Evolutionary conservation across 2,888 invertebrate species (phyloP).

Genomic region (Diachrysia chrysitis): DNA sequence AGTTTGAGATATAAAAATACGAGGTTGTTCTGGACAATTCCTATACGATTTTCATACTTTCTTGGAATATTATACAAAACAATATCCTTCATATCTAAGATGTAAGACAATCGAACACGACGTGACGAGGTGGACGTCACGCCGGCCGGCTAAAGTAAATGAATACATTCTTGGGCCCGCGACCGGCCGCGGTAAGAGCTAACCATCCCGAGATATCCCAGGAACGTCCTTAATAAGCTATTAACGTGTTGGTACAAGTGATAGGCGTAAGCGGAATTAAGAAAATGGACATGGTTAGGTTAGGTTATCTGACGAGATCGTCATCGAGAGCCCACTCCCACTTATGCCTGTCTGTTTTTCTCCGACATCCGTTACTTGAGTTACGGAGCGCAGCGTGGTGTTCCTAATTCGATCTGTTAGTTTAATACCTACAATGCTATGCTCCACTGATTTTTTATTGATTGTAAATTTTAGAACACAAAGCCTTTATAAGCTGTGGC

Average conservation of each 20-base stretch:
- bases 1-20: too few relatives aligned
- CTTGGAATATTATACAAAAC: neutral
- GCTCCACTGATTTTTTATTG: too few relatives aligned
- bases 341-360: too few relatives aligned
- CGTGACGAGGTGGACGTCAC: constrained; percentile 35
- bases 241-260: constrained; percentile 47
- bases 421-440: too few relatives aligned
- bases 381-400: too few relatives aligned
- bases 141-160: constrained; percentile 50
- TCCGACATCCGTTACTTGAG: too few relatives aligned
- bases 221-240: constrained; percentile 71
- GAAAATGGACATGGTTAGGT: too few relatives aligned
- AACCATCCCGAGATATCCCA: constrained; percentile 69
- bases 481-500: neutral
- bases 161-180: constrained; percentile 64
- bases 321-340: too few relatives aligned
- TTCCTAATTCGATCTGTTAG: too few relatives aligned
- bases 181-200: constrained; percentile 33
- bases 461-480: too few relatives aligned
- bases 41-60: neutral
- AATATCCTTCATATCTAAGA: neutral
- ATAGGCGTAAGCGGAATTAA: neutral
- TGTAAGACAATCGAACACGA: neutral
- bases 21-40: neutral
- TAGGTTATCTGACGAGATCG: too few relatives aligned